Base-by-base conservation (phyloP, 2,888 invertebrate species). In the Leptopilina myrica region DNA sequence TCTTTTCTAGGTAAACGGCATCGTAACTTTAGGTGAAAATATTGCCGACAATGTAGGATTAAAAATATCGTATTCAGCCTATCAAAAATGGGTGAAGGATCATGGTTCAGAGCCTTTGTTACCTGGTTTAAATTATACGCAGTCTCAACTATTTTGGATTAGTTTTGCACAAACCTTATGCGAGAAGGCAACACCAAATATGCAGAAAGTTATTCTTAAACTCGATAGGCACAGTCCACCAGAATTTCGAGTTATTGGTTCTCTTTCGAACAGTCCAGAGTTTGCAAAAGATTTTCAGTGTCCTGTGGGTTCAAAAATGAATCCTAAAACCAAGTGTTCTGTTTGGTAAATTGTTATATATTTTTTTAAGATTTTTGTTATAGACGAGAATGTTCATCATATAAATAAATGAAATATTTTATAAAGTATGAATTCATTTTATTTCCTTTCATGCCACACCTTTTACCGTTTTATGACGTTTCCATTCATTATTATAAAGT, bases 21-120 rank as follows among this genome's bases (percentile, higher is more conserved):
- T 97, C 80, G 97, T 97, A 89, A 98, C 97, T 0, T 97, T 97
- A 92, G 97, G 97, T n/a, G 98, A 98, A 91, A 98, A 98, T 91
- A 98, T 98, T 80, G 98, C 98, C 0, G 98, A 98, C 90, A 98
- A 98, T 89, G 98, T 98, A 5, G 98, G 98, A 1, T 95, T 98
- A 81, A 98, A 97, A 90, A 96, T 97, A 90, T 96, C 98, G 0
- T 98, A 98, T 91, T 93, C 94, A 82, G 97, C 97, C 0, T 97
- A 97, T 91, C 94, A 7, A 94, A 33, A 33, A 33, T 33, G 33
- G 33, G 33, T 33, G 33, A 33, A 33, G 33, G 33, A 33, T 33
- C 33, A 96, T 88, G 94, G 94, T 0, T 92, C 92, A 0, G 96
- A 97, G 87, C 91, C 93, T 0, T 92, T 93, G 59, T 92, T 97